These are phyloP conservation scores for Lineus longissimus DNA, from an alignment of 1,140 invertebrate genomes.

Conservation along the genomic window DNA sequence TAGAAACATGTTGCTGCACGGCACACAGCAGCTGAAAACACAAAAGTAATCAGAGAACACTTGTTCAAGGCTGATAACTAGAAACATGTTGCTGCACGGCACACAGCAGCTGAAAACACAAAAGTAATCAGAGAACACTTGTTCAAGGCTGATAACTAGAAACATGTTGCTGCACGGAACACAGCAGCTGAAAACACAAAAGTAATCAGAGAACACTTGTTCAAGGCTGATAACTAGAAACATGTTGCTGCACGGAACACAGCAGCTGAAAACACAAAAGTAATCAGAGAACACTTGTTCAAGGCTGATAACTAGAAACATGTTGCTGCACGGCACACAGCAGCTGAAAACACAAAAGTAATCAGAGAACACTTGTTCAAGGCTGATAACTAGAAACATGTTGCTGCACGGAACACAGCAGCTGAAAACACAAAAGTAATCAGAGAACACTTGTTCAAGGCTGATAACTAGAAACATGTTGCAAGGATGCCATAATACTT, in stretches of 20 bases:
- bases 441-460: background rate
- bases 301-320: background rate
- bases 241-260: conserved; percentile 70
- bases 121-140: conserved; percentile 4
- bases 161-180: conserved; percentile 70
- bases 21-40: conserved; percentile 68
- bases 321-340: conserved; percentile 76
- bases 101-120: conserved; percentile 64
- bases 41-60: conserved; percentile 7
- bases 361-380: background rate
- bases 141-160: background rate
- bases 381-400: background rate
- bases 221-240: background rate
- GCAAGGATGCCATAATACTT: conserved; percentile 77
- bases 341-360: conserved; percentile 55
- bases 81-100: conserved; percentile 65
- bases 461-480: background rate
- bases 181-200: conserved; percentile 61
- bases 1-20: conserved; percentile 61
- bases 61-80: background rate
- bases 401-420: conserved; percentile 84
- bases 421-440: conserved; percentile 23
- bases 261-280: conserved; percentile 60
- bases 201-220: background rate
- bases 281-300: background rate